Percentiles rank a stretch among this genome's conserved stretches.
Conservation (phyloP, 2,113 vertebrate species). For the Paradoxurus hermaphroditus region DNA sequence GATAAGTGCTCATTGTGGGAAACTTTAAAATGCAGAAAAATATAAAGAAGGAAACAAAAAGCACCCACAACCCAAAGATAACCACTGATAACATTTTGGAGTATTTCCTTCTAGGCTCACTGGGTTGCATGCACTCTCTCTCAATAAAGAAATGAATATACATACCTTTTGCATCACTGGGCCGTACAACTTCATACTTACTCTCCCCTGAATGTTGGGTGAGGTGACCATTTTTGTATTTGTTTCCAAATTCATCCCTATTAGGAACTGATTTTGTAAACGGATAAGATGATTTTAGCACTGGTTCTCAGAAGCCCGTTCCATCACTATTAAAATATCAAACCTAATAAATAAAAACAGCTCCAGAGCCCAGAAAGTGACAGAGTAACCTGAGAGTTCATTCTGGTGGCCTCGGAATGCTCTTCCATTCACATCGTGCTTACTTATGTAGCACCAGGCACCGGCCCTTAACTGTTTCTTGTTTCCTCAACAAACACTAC, state of each 20-base stretch:
- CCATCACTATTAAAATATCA: background rate
- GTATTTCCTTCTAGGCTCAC: slow-evolving; percentile 69
- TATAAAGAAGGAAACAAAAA: slow-evolving; percentile 72
- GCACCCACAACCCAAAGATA: slow-evolving; percentile 72
- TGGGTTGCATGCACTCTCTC: slow-evolving; percentile 19
- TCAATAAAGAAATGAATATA: slow-evolving; percentile 41
- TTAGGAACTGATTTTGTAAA: slow-evolving; percentile 30
- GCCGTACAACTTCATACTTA: background rate
- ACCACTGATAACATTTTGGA: slow-evolving; percentile 75
- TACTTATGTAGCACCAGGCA: background rate
- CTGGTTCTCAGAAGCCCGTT: background rate
- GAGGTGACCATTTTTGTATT: background rate
- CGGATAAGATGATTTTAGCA: background rate
- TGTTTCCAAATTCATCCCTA: slow-evolving; percentile 12
- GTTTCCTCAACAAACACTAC: background rate
- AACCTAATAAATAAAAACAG: background rate
- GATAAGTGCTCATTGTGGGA: slow-evolving; percentile 76
- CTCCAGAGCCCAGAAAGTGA: background rate
- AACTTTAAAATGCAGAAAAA: slow-evolving; percentile 74
- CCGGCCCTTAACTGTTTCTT: background rate
- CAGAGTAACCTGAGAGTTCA: background rate
- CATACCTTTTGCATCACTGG: background rate
- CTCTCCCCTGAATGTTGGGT: background rate
- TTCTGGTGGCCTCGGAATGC: background rate
- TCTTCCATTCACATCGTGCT: background rate